phyloP scores from a whole-genome alignment of 2,113 vertebrate genomes.

The Eidolon helvum region DNA sequence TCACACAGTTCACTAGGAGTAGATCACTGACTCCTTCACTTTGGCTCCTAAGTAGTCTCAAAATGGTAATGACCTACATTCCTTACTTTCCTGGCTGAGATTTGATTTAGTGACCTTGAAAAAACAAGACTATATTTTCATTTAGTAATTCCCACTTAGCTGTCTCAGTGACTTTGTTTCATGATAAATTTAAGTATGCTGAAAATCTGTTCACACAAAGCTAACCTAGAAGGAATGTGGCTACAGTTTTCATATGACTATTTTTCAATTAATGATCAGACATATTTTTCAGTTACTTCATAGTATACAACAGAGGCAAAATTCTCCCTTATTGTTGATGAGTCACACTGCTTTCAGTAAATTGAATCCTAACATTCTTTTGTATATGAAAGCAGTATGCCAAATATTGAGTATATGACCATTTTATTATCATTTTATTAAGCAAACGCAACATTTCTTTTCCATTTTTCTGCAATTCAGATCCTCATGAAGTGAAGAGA shows the following conservation, averaged over 20 bases:
- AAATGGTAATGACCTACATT: neutral
- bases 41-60: neutral
- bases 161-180: neutral
- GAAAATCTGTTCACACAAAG: neutral
- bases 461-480: neutral
- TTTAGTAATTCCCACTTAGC: neutral
- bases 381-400: neutral
- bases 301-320: neutral
- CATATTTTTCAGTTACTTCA: neutral
- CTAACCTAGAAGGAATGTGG: neutral
- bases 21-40: neutral
- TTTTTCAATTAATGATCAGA: neutral
- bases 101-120: neutral
- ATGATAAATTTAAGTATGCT: neutral
- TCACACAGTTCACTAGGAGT: neutral
- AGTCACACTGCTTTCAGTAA: neutral
- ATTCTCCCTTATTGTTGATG: neutral
- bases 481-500: neutral
- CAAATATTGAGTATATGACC: neutral
- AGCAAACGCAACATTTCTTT: slow-evolving; percentile 30
- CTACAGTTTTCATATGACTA: neutral
- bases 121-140: neutral
- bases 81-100: neutral
- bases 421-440: neutral
- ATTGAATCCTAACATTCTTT: neutral